Percentiles rank a stretch among this genome's conserved stretches.
Conservation (phyloP, 2,113 vertebrate species). For the Aspidoscelis tigris region DNA sequence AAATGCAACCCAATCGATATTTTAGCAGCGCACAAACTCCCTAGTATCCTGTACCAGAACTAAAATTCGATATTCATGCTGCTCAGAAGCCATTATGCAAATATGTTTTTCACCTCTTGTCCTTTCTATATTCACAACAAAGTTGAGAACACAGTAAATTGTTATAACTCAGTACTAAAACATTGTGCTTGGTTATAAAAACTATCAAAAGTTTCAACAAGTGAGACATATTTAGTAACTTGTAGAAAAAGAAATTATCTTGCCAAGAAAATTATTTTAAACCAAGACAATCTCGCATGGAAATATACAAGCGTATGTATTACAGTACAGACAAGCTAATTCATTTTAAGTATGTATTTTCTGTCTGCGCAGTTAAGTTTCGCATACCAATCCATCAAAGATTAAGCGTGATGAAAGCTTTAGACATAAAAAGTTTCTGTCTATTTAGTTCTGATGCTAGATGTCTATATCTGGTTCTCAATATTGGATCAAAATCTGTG, state of each 20-base stretch:
- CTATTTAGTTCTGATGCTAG: neutral
- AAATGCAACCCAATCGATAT: neutral
- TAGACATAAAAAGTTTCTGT: neutral
- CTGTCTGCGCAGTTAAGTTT: neutral
- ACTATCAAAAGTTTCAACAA: neutral
- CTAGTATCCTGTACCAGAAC: neutral
- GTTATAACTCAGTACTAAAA: neutral
- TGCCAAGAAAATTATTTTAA: neutral
- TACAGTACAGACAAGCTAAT: neutral
- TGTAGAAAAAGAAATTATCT: neutral
- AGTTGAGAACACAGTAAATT: neutral
- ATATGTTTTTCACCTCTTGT: neutral
- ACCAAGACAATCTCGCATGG: neutral
- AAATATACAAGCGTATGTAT: neutral
- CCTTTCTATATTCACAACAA: neutral
- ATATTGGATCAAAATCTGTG: neutral
- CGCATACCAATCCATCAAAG: neutral
- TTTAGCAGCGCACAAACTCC: neutral
- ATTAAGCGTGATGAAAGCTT: neutral
- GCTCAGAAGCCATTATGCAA: neutral
- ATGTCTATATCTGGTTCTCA: constrained; percentile 10
- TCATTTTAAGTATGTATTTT: neutral
- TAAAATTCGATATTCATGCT: neutral
- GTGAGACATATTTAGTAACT: neutral
- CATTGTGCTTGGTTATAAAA: neutral